Percentiles rank a stretch among this genome's conserved stretches.
phyloP scores from a whole-genome alignment of 1,140 invertebrate species.

The Drosophila ficusphila region DNA sequence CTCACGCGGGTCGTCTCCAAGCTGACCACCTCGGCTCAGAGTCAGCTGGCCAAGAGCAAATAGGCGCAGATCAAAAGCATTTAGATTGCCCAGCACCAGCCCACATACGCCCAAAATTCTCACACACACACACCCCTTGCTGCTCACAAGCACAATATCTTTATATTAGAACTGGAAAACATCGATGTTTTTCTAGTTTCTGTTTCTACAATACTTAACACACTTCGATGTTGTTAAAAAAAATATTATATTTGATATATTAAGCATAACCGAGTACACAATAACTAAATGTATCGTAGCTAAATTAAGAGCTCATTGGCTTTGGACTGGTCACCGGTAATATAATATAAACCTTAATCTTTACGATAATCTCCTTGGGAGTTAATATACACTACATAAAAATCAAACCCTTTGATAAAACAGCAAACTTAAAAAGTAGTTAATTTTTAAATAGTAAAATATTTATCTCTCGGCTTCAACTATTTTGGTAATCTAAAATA shows the following conservation, averaged over 20 bases:
- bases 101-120: slow-evolving; percentile 10
- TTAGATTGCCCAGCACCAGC: slow-evolving; percentile 46
- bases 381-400: neutral
- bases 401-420: slow-evolving; percentile 5
- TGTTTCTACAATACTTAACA: slow-evolving; percentile 36
- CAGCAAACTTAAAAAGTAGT: neutral
- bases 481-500: slow-evolving; percentile 9
- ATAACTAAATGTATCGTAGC: slow-evolving; percentile 56
- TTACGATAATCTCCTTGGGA: slow-evolving; percentile 16
- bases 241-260: slow-evolving; percentile 26
- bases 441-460: slow-evolving; percentile 25
- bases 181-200: neutral
- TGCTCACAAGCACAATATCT: slow-evolving; percentile 37
- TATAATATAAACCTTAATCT: slow-evolving; percentile 3
- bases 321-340: slow-evolving; percentile 34
- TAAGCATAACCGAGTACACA: slow-evolving; percentile 29
- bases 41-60: slow-evolving; percentile 83
- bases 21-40: slow-evolving; percentile 93
- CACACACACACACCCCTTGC: slow-evolving; percentile 6
- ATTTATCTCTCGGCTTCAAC: slow-evolving; percentile 13
- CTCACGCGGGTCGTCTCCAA: slow-evolving; percentile 97
- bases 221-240: slow-evolving; percentile 45
- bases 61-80: slow-evolving; percentile 54
- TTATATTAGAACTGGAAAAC: slow-evolving; percentile 8
- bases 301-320: slow-evolving; percentile 36